Percentiles rank a stretch among this genome's conserved stretches.
Evolutionary conservation across 2,797 vertebrate species (phyloP).

Genomic region (Macropus fuliginosus): DNA sequence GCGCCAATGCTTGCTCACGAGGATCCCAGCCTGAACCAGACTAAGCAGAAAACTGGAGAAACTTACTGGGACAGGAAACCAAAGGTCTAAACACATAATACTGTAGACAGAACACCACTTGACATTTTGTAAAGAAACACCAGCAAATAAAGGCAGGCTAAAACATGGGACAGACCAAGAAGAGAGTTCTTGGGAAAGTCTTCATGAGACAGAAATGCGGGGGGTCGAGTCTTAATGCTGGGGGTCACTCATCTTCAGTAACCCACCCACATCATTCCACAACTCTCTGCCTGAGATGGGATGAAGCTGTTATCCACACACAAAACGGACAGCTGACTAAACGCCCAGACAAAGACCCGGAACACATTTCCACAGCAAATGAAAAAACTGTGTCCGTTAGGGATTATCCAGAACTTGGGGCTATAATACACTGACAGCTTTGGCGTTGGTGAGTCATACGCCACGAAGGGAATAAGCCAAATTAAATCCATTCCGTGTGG

Average conservation of each 20-base stretch:
- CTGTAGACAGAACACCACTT: constrained; percentile 69
- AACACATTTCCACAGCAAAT: not conserved
- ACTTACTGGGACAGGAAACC: constrained; percentile 42
- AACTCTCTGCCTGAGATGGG: not conserved
- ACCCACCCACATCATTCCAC: not conserved
- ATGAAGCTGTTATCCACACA: too few relatives aligned
- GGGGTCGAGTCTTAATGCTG: not conserved
- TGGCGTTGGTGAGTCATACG: constrained; percentile 65
- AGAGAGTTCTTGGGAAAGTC: not conserved
- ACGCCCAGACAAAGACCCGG: not conserved
- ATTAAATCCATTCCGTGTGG: constrained; percentile 8
- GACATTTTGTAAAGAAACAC: constrained; percentile 25
- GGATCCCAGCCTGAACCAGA: not conserved
- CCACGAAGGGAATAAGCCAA: constrained; percentile 41
- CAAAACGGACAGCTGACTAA: not conserved
- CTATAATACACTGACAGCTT: constrained; percentile 31
- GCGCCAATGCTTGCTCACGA: constrained; percentile 25
- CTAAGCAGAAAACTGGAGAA: constrained; percentile 28
- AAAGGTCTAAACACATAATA: constrained; percentile 60
- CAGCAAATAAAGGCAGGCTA: constrained; percentile 50
- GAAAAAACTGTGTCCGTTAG: not conserved
- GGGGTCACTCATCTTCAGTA: not conserved
- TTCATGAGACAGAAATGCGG: not conserved
- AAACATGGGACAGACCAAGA: not conserved
- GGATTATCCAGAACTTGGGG: not conserved